phyloP scores from a whole-genome alignment of 1,140 invertebrate species.

The Drosophila busckii region DNA sequence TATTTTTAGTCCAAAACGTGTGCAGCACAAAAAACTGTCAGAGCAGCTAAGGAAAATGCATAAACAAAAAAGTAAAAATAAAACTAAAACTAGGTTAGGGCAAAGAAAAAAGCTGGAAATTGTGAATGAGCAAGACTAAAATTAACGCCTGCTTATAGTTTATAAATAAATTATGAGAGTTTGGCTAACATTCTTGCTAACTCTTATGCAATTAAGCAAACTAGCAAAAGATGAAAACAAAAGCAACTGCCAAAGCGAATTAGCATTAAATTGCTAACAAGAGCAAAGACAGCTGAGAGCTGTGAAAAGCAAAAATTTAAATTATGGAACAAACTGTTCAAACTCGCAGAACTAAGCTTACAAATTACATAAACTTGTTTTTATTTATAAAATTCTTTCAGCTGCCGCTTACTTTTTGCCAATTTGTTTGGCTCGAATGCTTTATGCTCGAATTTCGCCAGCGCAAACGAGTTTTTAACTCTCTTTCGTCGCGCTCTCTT shows the following conservation, averaged over 20 bases:
- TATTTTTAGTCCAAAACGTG: conserved; percentile 54
- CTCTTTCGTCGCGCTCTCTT: neutral
- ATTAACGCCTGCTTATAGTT: too few species aligned
- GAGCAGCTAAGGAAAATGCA: conserved; percentile 30
- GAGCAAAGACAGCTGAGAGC: too few species aligned
- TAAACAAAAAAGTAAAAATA: conserved; percentile 28
- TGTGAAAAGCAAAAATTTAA: too few species aligned
- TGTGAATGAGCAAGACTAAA: conserved; percentile 10
- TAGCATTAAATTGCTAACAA: conserved; percentile 30
- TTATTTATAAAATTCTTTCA: conserved; percentile 21
- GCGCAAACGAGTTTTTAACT: conserved; percentile 49
- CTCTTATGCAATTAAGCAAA: too few species aligned
- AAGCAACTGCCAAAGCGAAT: too few species aligned
- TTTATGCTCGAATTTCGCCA: conserved; percentile 57
- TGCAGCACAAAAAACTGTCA: conserved; percentile 40
- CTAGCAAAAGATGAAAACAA: too few species aligned
- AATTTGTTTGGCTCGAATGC: conserved; percentile 41
- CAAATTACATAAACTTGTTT: conserved; percentile 10
- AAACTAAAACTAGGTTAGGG: conserved; percentile 37
- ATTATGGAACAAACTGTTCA: too few species aligned
- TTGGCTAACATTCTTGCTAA: neutral
- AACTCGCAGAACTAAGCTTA: too few species aligned
- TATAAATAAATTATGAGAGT: conserved; percentile 6
- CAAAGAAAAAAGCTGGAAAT: conserved; percentile 17
- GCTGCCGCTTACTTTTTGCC: conserved; percentile 40